Percentiles rank a stretch among this genome's conserved stretches.
These are phyloP conservation scores for Mesocentrotus franciscanus DNA, from an alignment of 53 echinoderm and acorn worm genomes.

Conservation along the genomic window DNA sequence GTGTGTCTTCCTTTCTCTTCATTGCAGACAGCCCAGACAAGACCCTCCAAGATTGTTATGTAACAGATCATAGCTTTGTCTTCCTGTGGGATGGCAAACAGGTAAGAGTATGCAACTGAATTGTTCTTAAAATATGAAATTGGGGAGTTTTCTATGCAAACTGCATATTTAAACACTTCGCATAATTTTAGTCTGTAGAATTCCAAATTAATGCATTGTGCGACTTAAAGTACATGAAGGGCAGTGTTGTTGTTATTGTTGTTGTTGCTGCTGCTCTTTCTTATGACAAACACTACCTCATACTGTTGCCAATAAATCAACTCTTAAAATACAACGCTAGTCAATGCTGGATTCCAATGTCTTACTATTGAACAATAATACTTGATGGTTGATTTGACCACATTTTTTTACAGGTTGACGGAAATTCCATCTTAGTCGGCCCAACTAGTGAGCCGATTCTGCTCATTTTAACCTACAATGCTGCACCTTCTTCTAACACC, in stretches of 20 bases:
- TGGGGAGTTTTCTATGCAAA: not conserved
- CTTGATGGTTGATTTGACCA: not conserved
- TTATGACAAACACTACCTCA: too few species aligned
- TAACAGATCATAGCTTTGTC: conserved; percentile 54
- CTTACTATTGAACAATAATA: too few species aligned
- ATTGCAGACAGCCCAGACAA: conserved; percentile 30
- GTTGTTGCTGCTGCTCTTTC: too few species aligned
- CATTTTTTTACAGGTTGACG: conserved; percentile 74
- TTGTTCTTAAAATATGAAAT: not conserved
- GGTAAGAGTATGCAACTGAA: conserved; percentile 46
- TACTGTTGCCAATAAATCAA: too few species aligned
- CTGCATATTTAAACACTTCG: too few species aligned
- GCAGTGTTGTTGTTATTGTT: too few species aligned
- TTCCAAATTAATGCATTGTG: too few species aligned
- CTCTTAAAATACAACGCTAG: too few species aligned
- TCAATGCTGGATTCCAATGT: too few species aligned
- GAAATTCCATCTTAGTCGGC: conserved; percentile 77
- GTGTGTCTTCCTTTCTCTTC: not conserved
- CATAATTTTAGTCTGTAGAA: too few species aligned
- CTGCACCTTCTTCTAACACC: not conserved
- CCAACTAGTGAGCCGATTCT: conserved; percentile 77
- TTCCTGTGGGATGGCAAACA: conserved; percentile 81
- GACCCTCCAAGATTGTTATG: conserved; percentile 42
- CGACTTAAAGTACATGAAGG: too few species aligned
- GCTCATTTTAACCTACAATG: conserved; percentile 68